Conservation (phyloP, 2,888 invertebrate species). For the Apamea sordens region DNA sequence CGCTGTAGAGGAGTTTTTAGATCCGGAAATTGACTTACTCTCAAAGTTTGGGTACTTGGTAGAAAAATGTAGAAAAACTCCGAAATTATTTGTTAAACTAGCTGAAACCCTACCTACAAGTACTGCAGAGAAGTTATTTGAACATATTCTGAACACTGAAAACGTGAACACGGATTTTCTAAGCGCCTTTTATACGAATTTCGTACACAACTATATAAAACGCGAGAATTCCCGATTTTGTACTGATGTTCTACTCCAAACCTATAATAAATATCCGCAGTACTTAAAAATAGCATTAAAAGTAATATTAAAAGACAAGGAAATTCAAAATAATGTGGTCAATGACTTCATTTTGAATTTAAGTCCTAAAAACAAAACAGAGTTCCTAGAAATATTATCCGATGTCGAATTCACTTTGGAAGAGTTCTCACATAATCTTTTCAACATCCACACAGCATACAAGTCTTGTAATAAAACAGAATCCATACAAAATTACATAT, state of each 20-base stretch:
- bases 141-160: constrained; percentile 68
- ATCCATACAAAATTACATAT: constrained; percentile 72
- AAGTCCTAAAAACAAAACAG: constrained; percentile 57
- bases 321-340: constrained; percentile 72
- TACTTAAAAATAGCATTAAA: constrained; percentile 71
- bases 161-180: constrained; percentile 66
- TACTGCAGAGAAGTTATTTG: constrained; percentile 73
- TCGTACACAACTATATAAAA: constrained; percentile 74
- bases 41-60: constrained; percentile 67
- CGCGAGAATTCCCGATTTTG: constrained; percentile 71
- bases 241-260: constrained; percentile 76
- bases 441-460: constrained; percentile 76
- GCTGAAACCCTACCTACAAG: constrained; percentile 70
- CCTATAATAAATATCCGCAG: constrained; percentile 64
- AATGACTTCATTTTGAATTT: constrained; percentile 74
- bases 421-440: constrained; percentile 75
- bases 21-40: constrained; percentile 70
- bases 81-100: constrained; percentile 66
- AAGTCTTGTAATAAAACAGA: constrained; percentile 74
- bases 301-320: constrained; percentile 71
- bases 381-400: constrained; percentile 70
- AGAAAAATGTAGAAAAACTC: constrained; percentile 70
- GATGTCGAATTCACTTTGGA: constrained; percentile 68
- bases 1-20: constrained; percentile 67
- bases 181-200: constrained; percentile 66